Base-by-base conservation (phyloP, 2,888 invertebrate genomes). In the Timandra comae region DNA sequence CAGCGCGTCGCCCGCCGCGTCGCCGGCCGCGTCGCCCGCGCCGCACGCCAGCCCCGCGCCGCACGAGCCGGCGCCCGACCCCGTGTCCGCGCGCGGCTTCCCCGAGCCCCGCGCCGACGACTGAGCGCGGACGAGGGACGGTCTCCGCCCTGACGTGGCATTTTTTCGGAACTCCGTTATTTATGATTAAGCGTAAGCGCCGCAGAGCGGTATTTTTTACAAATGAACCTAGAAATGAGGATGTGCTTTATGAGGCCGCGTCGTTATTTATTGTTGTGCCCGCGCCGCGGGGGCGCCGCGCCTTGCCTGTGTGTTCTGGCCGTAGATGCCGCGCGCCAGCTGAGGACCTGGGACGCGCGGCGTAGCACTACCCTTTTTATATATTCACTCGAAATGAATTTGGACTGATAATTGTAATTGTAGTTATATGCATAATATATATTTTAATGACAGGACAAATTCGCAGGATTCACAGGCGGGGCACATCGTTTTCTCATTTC, bases 11-110 rank as follows among this genome's bases (percentile, higher is more conserved):
- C 79, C 80, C 4, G 78, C 78, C 7, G 70, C 76, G 2, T 74
- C 78, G 0, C 79, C 81, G 1, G 77, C 75, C 29, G 72, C 77
- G n/a, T 71, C 77, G 12, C 80, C 77, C 47, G 75, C 76, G 9
- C 64, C 75, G 30, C 67, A 59, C 56, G 70, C 68, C 7, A 49
- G 63, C 13, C 65, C 65, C 38, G 65, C 65, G 20, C 41, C 74
- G 8, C 69, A 67, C 19, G 69, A 65, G 3, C 65, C 72, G 2
- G 69, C 61, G 13, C 55, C 51, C 8, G 67, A 63, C 41, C 62
- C 65, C 26, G 43, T 60, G 37, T 57, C 67, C 2, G 73, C 77
- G 9, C 66, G 75, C 30, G 72, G 70, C 31, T 75, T 63, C 55
- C 64, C 57, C 8, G 65, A 63, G 34, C 68, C 64, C 30, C 61